These are phyloP conservation scores for Danio aesculapii DNA, from an alignment of 2,797 vertebrate genomes.

Conservation along the genomic window DNA sequence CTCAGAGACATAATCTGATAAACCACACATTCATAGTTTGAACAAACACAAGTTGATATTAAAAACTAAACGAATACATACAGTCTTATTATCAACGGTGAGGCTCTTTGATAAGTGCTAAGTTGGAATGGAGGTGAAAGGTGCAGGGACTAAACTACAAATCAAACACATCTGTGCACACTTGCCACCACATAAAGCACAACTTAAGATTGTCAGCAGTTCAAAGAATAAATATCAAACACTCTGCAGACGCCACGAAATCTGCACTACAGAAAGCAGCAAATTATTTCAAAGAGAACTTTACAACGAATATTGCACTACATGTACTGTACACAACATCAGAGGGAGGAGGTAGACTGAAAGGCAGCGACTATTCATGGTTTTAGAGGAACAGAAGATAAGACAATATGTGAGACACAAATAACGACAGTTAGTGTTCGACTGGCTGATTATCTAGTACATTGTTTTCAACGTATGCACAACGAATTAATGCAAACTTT, in stretches of 20 bases:
- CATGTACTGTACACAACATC: conserved; percentile 22
- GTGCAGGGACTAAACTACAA: conserved; percentile 14
- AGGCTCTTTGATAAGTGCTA: conserved; percentile 20
- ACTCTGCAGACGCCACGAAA: conserved; percentile 18
- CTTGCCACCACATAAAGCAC: conserved; percentile 38
- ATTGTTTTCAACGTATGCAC: conserved; percentile 15
- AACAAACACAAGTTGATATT: conserved; percentile 10
- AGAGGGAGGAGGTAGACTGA: conserved; percentile 40
- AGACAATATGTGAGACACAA: conserved; percentile 16
- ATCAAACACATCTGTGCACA: background rate
- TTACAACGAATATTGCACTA: conserved; percentile 21
- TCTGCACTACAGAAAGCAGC: conserved; percentile 34
- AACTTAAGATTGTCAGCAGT: conserved; percentile 60
- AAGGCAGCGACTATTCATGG: conserved; percentile 57
- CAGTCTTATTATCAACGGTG: background rate
- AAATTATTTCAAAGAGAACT: background rate
- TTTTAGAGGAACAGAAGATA: conserved; percentile 36
- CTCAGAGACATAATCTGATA: conserved; percentile 3
- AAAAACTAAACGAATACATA: background rate
- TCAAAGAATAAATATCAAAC: conserved; percentile 6
- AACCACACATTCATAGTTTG: conserved; percentile 21
- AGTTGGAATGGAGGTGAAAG: conserved; percentile 7
- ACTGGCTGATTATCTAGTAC: conserved; percentile 47
- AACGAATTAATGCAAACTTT: background rate
- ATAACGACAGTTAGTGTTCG: conserved; percentile 20